Conservation (phyloP, 2,888 invertebrate genomes). For the Pollenia amentaria region DNA sequence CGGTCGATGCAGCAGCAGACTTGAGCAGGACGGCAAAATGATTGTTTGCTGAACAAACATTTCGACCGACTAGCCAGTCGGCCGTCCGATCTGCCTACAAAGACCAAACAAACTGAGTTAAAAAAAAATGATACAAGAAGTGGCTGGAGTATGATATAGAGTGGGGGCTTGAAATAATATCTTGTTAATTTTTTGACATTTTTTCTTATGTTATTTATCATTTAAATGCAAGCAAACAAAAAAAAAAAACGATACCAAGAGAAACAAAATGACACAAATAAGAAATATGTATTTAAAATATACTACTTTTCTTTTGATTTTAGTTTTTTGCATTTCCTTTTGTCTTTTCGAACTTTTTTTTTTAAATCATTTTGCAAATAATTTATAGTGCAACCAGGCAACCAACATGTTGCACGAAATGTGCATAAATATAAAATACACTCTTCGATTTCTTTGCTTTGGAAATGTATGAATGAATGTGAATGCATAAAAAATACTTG, state of each 20-base stretch:
- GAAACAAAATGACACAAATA: conserved; percentile 62
- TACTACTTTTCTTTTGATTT: conserved; percentile 49
- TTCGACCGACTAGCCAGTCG: neutral
- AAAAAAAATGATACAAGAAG: conserved; percentile 3
- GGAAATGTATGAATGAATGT: conserved; percentile 50
- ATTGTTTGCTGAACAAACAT: conserved; percentile 51
- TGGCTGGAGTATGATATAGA: conserved; percentile 43
- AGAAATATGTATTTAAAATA: conserved; percentile 56
- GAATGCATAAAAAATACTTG: conserved; percentile 40
- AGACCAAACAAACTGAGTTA: neutral
- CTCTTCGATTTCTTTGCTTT: conserved; percentile 33
- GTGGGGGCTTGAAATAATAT: conserved; percentile 71
- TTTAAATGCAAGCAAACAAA: conserved; percentile 45
- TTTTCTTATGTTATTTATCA: conserved; percentile 71
- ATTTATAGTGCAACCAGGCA: conserved; percentile 68
- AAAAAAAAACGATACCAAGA: conserved; percentile 1
- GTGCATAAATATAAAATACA: conserved; percentile 63
- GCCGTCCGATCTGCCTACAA: conserved; percentile 45
- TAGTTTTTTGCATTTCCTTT: conserved; percentile 58
- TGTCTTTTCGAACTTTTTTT: conserved; percentile 50
- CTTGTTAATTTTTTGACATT: conserved; percentile 73
- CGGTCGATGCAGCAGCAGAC: conserved; percentile 7
- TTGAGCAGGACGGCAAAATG: conserved; percentile 12
- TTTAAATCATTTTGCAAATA: conserved; percentile 41
- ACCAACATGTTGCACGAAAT: conserved; percentile 59